A percentile compares a stretch with the other conserved stretches of the same genome.
phyloP scores from a whole-genome alignment of 2,888 invertebrate species.

The Serripes groenlandicus region DNA sequence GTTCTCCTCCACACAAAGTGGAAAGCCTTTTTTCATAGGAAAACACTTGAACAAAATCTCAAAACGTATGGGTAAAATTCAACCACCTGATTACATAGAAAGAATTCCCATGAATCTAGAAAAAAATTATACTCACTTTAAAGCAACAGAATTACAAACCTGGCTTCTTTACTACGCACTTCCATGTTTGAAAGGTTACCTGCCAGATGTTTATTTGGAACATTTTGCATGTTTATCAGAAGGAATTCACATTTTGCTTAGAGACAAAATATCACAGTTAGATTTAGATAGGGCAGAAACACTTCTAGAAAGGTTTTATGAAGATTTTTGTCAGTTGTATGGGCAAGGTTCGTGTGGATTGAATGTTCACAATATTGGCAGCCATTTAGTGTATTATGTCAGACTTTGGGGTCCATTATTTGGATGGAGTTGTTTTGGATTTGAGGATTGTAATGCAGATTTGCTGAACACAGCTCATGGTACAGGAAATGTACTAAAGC shows the following conservation, averaged over 20 bases:
- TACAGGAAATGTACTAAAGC: no score
- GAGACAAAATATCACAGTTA: conserved; percentile 51
- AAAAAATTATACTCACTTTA: conserved; percentile 62
- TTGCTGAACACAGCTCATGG: no score
- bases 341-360: conserved; percentile 29
- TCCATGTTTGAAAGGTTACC: conserved; percentile 59
- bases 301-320: conserved; percentile 46
- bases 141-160: conserved; percentile 67
- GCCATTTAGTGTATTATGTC: no score
- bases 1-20: conserved; percentile 47
- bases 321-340: conserved; percentile 45
- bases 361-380: no score
- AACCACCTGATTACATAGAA: conserved; percentile 57
- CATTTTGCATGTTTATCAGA: conserved; percentile 56
- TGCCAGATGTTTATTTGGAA: conserved; percentile 47
- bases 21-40: conserved; percentile 45
- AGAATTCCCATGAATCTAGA: conserved; percentile 63
- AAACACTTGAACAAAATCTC: conserved; percentile 43
- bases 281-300: conserved; percentile 36
- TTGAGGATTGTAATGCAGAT: no score
- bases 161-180: conserved; percentile 60
- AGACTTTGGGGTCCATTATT: no score
- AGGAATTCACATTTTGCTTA: conserved; percentile 59
- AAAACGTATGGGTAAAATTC: conserved; percentile 35
- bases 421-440: no score